Percentiles rank a stretch among this genome's conserved stretches.
Conservation (phyloP, 2,113 vertebrate genomes). For the Monopterus albus region DNA sequence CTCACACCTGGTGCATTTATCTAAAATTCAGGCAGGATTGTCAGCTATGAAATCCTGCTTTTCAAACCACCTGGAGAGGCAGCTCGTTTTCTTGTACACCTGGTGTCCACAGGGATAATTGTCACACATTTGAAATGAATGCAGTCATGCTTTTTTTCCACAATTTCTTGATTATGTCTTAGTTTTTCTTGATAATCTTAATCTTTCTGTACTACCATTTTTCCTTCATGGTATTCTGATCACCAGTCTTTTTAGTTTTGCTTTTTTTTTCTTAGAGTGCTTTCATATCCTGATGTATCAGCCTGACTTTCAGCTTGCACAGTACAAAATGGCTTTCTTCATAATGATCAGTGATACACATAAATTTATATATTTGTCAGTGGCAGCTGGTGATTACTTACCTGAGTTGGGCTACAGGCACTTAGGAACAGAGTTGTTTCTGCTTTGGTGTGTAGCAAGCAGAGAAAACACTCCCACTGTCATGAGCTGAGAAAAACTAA, state of each 20-base stretch:
- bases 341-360: background rate
- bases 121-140: constrained; percentile 36
- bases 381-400: constrained; percentile 2
- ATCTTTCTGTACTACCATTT: background rate
- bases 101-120: constrained; percentile 57
- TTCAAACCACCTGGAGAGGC: constrained; percentile 50
- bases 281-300: background rate
- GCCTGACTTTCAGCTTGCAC: background rate
- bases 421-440: background rate
- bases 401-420: background rate
- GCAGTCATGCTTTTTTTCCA: constrained; percentile 25
- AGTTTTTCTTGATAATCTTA: constrained; percentile 1
- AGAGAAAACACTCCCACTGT: background rate
- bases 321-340: background rate
- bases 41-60: constrained; percentile 26
- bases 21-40: constrained; percentile 21
- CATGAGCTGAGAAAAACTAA: background rate
- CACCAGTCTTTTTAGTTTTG: accelerated
- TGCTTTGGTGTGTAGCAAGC: background rate
- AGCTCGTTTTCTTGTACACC: constrained; percentile 58
- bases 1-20: constrained; percentile 51
- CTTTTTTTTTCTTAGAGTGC: background rate
- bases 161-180: constrained; percentile 8
- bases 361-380: constrained; percentile 2
- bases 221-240: background rate